Percentiles rank a stretch among this genome's conserved stretches.
Evolutionary conservation across 2,797 vertebrate genomes (phyloP).

Genomic region (Lepus townsendii): DNA sequence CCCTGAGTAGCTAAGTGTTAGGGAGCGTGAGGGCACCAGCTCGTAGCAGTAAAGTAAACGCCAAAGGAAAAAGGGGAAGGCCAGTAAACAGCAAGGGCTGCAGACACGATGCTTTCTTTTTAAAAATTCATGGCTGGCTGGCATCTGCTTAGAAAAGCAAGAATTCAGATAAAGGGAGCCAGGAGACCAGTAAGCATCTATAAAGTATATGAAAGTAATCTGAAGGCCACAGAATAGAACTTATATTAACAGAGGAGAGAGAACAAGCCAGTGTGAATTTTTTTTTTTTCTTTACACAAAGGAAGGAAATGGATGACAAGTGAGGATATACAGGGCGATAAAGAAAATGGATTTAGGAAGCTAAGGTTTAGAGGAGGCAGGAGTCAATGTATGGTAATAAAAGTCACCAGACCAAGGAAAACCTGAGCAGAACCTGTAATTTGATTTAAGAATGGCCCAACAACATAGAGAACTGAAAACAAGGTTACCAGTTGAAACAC

Average conservation of each 20-base stretch:
- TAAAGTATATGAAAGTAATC: constrained; percentile 43
- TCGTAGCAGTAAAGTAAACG: constrained; percentile 57
- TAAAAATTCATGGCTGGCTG: neutral
- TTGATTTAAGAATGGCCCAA: constrained; percentile 39
- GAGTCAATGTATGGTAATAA: neutral
- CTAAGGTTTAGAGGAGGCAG: neutral
- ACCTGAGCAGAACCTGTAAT: neutral
- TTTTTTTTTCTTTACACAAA: constrained; percentile 14
- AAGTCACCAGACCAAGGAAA: constrained; percentile 61
- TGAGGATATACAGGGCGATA: neutral
- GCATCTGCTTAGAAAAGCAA: constrained; percentile 44
- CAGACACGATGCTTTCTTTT: neutral
- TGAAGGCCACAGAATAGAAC: neutral
- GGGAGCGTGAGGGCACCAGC: neutral
- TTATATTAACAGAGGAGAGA: constrained; percentile 48
- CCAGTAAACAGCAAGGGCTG: neutral
- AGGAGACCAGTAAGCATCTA: constrained; percentile 12
- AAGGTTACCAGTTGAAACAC: constrained; percentile 28
- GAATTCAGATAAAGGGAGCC: neutral
- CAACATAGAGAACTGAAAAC: constrained; percentile 15
- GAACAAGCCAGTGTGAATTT: constrained; percentile 2
- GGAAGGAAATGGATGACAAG: constrained; percentile 32
- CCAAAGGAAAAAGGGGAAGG: neutral
- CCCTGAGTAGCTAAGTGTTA: neutral
- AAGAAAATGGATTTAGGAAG: constrained; percentile 59